Conservation (phyloP, 2,888 invertebrate species). For the Hyalella azteca region DNA sequence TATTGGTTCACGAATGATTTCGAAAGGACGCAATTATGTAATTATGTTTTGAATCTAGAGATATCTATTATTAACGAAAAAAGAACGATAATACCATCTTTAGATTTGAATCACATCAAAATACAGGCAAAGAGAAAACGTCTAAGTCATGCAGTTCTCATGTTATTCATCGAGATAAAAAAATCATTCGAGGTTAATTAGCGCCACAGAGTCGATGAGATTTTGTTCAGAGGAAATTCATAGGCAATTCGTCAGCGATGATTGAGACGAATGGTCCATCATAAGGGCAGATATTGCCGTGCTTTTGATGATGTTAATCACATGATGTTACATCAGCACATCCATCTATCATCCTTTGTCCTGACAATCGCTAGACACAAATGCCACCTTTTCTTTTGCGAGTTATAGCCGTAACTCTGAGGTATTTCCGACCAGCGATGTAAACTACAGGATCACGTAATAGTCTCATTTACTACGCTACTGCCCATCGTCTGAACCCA, state of each 20-base stretch:
- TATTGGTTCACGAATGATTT: too few relatives aligned
- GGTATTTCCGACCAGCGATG: neutral
- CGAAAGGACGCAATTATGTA: too few relatives aligned
- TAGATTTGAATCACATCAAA: too few relatives aligned
- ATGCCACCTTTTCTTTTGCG: conserved; percentile 1
- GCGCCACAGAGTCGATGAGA: too few relatives aligned
- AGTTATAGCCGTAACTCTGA: neutral
- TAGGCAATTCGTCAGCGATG: neutral
- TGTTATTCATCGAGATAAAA: too few relatives aligned
- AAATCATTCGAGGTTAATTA: too few relatives aligned
- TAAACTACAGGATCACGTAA: neutral
- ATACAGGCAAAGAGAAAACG: too few relatives aligned
- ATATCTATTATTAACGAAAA: too few relatives aligned
- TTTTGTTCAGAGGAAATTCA: neutral
- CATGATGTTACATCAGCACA: neutral
- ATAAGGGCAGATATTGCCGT: neutral
- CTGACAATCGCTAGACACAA: neutral
- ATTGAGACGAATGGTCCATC: conserved; percentile 1
- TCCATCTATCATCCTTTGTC: conserved; percentile 23
- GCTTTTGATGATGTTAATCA: conserved; percentile 15
- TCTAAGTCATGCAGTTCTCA: too few relatives aligned
- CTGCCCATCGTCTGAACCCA: too few relatives aligned
- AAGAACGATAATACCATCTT: too few relatives aligned
- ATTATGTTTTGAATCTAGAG: too few relatives aligned
- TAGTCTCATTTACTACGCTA: neutral